Base-by-base conservation (phyloP, 2,797 vertebrate genomes). In the Neoniphon sammara region DNA sequence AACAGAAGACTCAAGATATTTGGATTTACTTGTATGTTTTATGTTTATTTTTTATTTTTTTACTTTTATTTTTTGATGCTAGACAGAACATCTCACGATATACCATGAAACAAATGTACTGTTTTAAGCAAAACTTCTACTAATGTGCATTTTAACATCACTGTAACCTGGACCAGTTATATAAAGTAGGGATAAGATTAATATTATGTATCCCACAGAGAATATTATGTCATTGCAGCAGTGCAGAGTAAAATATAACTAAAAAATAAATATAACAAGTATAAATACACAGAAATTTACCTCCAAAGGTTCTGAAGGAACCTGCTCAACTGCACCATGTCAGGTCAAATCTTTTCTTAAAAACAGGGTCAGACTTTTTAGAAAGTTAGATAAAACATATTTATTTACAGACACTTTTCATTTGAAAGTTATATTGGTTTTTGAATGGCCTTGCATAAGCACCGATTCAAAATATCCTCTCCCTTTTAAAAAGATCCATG, bases 181-280 rank as follows among this genome's bases (percentile, higher is more conserved):
- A 84, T 69, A 56, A 81, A 77, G 84, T 76, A 50, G 54, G 73
- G 72, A 71, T 49, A 53, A 75, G 76, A 80, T 80, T 71, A 83
- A 71, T 25, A 55, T 53, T 82, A 77, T 85, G 73, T 82, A 86
- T 82, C 71, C 67, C 56, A 36, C n/a, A 70, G 68, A 76, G 62
- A n/a, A 57, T 84, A 84, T 64, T 81, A 77, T 80, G 73, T 85
- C 72, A 75, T 44, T 5, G 5, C 42, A 50, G 64, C 73, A 54
- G 70, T 55, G 69, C 70, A 31, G 20, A 80, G 55, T 50, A 52
- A 57, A 60, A 54, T n/a, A 18, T 50, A 65, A 65, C 65, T 64
- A 69, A 61, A 77, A 81, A 78, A 70, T 3, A 67, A 64, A 80
- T 82, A 0, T 71, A 59, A 83, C 64, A 64, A 20, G 23, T n/a